Base-by-base conservation (phyloP, 2,888 invertebrate genomes). In the Heteromurus nitidus region DNA sequence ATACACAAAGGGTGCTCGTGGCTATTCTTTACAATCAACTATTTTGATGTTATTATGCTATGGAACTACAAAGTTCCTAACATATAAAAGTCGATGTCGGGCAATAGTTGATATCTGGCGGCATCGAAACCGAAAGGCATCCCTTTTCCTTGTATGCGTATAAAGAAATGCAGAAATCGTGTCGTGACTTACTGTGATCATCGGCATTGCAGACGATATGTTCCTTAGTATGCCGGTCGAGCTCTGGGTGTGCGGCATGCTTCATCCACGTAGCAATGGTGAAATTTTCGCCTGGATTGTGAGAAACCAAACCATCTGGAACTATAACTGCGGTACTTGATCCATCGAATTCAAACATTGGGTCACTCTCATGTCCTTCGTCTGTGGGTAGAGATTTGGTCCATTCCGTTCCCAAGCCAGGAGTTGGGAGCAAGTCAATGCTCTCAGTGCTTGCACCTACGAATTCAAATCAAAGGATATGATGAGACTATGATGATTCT, bases 131-230 rank as follows among this genome's bases (percentile, higher is more conserved):
- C 13, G 11, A 36, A 44, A 44, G n/a, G 44, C 44, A n/a, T n/a
- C n/a, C n/a, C n/a, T n/a, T n/a, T n/a, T n/a, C n/a, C n/a, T n/a
- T n/a, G n/a, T 72, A 44, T 60, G 22, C 5, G 9, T 13, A 70
- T 7, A 44, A 60, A 31, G 18, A 30, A 20, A 44, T 31, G 26
- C 30, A 26, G 24, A 60, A 60, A 58, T 44, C 42, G 9, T 42
- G 42, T n/a, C 55, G 9, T 16, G 44, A 92, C 94, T 93, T 88
- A 97, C 97, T 97, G 89, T 98, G 97, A 89, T 98, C 97, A 90
- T 99, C 99, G 28, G 98, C 97, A 88, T 96, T 95, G 89, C 99
- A 99, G 60, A 99, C 91, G 88, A 99, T 94, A 88, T 99, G 98
- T 89, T 99, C 99, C 90, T 99, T 99, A 86, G 93, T 91, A 88